Conservation (phyloP, 2,797 vertebrate genomes). For the Xenentodon cancila region DNA sequence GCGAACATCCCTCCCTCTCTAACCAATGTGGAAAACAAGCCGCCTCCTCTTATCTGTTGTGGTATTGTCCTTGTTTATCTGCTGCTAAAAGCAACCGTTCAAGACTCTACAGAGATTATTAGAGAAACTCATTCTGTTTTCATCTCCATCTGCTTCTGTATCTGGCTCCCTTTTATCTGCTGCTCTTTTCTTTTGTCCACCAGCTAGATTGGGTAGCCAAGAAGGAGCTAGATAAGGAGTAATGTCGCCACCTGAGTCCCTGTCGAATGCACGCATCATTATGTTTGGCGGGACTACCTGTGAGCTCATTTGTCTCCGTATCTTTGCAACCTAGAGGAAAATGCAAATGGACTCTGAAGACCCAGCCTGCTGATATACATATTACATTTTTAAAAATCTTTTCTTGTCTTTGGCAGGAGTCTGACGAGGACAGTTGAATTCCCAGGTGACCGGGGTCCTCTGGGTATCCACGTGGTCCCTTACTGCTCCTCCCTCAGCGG, state of each 20-base stretch:
- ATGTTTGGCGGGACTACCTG: conserved; percentile 45
- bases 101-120: conserved; percentile 48
- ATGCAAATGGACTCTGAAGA: conserved; percentile 63
- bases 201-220: conserved; percentile 52
- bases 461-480: conserved; percentile 96
- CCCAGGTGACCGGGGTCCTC: conserved; percentile 87
- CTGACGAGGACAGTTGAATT: conserved; percentile 89
- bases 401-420: conserved; percentile 68
- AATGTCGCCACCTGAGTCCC: conserved; percentile 67
- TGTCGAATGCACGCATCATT: conserved; percentile 4
- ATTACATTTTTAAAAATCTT: too few species aligned
- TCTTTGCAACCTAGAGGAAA: conserved; percentile 62
- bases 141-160: conserved; percentile 48
- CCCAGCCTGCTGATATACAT: too few species aligned
- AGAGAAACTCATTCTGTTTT: conserved; percentile 53
- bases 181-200: conserved; percentile 49
- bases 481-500: conserved; percentile 95
- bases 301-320: conserved; percentile 67
- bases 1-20: conserved; percentile 14
- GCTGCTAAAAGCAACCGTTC: conserved; percentile 48
- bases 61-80: conserved; percentile 51
- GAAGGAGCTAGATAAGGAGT: conserved; percentile 61
- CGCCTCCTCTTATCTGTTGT: conserved; percentile 24
- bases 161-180: conserved; percentile 56
- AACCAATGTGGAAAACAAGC: conserved; percentile 29